Percentiles rank a stretch among this genome's conserved stretches.
Evolutionary conservation across 2,888 invertebrate species (phyloP).

Genomic region (Campoplex capitator): DNA sequence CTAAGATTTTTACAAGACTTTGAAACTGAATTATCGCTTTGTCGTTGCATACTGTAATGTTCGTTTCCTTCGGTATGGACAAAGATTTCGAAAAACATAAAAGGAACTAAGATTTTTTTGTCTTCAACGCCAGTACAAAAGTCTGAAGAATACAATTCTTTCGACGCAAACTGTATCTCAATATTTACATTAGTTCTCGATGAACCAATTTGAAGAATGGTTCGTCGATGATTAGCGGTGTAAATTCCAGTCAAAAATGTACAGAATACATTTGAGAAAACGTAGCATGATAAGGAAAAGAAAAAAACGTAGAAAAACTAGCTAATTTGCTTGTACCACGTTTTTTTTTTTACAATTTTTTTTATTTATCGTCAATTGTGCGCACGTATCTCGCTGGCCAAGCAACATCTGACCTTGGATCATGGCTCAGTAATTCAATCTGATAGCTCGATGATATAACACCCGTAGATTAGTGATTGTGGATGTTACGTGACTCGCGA

Average conservation of each 20-base stretch:
- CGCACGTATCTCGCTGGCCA: constrained; percentile 59
- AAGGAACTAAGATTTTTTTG: too few relatives aligned
- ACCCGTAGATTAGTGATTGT: constrained; percentile 53
- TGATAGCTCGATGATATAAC: constrained; percentile 65
- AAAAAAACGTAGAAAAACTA: constrained; percentile 7
- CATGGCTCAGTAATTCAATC: constrained; percentile 67
- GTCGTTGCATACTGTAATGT: not conserved
- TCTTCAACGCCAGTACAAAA: not conserved
- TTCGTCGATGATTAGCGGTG: not conserved
- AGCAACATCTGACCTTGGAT: constrained; percentile 68
- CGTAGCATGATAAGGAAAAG: not conserved
- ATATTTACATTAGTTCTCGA: not conserved
- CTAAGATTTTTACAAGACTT: not conserved
- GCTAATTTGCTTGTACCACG: constrained; percentile 11
- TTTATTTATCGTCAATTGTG: constrained; percentile 40
- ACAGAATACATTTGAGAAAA: not conserved
- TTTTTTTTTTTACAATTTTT: not conserved
- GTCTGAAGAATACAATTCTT: not conserved
- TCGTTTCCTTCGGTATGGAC: not conserved
- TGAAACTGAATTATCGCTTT: not conserved
- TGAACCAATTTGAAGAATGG: not conserved
- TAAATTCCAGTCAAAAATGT: not conserved
- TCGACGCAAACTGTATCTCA: not conserved
- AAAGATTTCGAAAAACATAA: too few relatives aligned
- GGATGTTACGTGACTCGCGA: constrained; percentile 67